Base-by-base conservation (phyloP, 1,140 invertebrate species). In the Heliconius himera region DNA sequence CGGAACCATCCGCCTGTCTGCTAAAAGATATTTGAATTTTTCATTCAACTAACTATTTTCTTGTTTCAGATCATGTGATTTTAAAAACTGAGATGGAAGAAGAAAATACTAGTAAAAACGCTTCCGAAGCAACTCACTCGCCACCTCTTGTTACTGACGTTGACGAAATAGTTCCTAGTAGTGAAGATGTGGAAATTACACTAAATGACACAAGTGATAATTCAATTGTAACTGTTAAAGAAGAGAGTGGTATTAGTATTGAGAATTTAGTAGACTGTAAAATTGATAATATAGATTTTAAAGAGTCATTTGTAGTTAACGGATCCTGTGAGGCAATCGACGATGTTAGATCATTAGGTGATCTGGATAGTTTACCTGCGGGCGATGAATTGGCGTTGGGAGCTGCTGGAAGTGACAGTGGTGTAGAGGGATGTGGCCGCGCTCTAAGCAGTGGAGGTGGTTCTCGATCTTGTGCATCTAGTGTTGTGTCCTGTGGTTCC, bases 381-480 rank as follows among this genome's bases (percentile, higher is more conserved):
- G 92, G 89, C 1, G 93, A 94, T 56, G 93, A 94, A 73, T 77
- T 94, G 33, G 90, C 74, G 0, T 83, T 93, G 33, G 90, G 90
- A 81, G 92, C 95, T 79, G 96, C 97, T 78, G 97, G 97, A 41
- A 97, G 97, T 85, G 97, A 97, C 86, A 97, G 97, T 84, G 97
- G 97, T 1, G 96, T 97, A 3, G 97, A 97, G 85, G 96, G 96
- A 49, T 96, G 96, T 83, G 95, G 96, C 1, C 96, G 96, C 83
- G 96, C 95, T 66, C 96, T 96, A 83, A 97, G 96, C 88, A 95
- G 95, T 85, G 95, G 96, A n/a, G 95, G 96, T 51, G 89, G 95
- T 78, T 94, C 94, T 11, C 88, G 94, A 1, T 97, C 97, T 1
- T 97, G 97, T 84, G 96, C 97, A 76, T 97, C 97, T 20, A 97